These are phyloP conservation scores for Syrrhaptes paradoxus DNA, from an alignment of 2,113 vertebrate species.

Conservation along the genomic window DNA sequence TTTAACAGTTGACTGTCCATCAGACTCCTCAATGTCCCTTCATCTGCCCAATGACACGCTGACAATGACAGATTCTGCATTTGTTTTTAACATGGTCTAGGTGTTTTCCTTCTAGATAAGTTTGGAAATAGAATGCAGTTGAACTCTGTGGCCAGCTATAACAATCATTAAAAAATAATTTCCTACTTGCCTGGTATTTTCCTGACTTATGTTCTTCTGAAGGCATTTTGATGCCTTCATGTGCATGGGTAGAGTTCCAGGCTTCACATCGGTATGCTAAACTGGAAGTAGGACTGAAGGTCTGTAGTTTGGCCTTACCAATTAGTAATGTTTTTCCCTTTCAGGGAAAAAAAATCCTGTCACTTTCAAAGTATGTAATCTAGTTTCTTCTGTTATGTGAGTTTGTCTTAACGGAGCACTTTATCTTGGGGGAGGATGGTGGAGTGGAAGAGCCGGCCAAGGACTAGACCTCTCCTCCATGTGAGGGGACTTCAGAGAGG, in stretches of 20 bases:
- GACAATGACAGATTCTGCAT: background rate
- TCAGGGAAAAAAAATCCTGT: background rate
- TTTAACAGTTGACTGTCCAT: background rate
- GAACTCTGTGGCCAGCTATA: background rate
- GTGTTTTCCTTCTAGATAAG: background rate
- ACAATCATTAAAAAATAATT: conserved; percentile 46
- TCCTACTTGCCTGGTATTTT: background rate
- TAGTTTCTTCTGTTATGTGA: background rate
- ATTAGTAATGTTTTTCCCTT: background rate
- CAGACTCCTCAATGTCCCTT: background rate
- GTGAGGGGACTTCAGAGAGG: background rate
- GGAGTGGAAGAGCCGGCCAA: background rate
- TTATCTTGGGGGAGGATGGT: background rate
- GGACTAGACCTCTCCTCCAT: background rate
- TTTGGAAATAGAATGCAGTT: background rate
- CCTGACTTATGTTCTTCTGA: conserved; percentile 32
- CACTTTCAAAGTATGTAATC: background rate
- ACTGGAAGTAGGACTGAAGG: background rate
- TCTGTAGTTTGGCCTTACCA: background rate
- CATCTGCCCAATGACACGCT: background rate
- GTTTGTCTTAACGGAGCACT: background rate
- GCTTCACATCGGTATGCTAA: background rate
- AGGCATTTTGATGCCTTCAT: background rate
- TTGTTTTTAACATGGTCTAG: background rate
- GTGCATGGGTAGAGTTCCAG: background rate